phyloP scores from a whole-genome alignment of 2,888 invertebrate genomes.

The Anoncus sp. region DNA sequence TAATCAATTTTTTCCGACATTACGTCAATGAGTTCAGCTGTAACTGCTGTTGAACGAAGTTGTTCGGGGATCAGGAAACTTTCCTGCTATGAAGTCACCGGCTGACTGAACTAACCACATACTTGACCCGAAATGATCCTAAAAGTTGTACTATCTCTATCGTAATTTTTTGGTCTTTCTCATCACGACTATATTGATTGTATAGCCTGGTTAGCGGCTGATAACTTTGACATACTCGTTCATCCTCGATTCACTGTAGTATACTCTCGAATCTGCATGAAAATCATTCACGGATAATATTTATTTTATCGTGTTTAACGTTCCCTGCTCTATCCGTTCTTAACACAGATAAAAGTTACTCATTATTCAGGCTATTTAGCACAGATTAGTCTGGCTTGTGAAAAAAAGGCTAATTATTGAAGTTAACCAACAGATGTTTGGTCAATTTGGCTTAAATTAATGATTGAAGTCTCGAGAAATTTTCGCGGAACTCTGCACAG shows the following conservation, averaged over 20 bases:
- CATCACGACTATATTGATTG: background rate
- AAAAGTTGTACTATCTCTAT: constrained; percentile 1
- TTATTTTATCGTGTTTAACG: background rate
- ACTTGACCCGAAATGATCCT: background rate
- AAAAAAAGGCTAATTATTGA: constrained; percentile 16
- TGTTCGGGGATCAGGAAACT: constrained; percentile 3
- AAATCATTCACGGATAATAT: too few relatives aligned
- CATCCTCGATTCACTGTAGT: background rate
- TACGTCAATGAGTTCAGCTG: background rate
- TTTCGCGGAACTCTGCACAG: background rate
- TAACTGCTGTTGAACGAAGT: background rate
- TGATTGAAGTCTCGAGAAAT: background rate
- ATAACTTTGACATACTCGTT: background rate
- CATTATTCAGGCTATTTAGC: constrained; percentile 4
- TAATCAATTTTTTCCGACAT: background rate
- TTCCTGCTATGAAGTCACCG: constrained; percentile 10
- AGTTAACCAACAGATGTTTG: constrained; percentile 27
- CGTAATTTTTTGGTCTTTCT: background rate
- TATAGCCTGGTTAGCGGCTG: background rate
- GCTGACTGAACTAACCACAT: background rate
- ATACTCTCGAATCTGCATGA: too few relatives aligned
- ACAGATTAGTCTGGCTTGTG: constrained; percentile 22
- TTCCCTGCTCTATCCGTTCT: background rate
- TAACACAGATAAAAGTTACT: background rate
- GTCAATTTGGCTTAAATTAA: constrained; percentile 15